phyloP scores from a whole-genome alignment of 2,888 invertebrate genomes.

The Troides aeacus region DNA sequence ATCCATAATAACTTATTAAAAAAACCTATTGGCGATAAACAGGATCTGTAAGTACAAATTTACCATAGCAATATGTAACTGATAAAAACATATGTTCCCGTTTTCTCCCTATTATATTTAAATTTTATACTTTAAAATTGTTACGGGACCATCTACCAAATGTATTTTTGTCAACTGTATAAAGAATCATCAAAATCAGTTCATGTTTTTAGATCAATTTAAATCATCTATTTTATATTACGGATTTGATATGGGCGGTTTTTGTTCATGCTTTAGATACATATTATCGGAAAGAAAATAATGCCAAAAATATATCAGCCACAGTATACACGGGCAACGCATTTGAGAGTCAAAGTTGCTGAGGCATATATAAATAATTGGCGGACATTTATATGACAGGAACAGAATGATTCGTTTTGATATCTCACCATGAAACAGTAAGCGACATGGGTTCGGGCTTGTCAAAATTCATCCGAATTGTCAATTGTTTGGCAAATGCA shows the following conservation, averaged over 20 bases:
- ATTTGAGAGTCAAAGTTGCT: conserved; percentile 35
- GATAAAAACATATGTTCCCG: too few species aligned
- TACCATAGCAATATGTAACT: too few species aligned
- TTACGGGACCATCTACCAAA: too few species aligned
- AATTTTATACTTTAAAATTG: too few species aligned
- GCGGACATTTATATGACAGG: conserved; percentile 32
- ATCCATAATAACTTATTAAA: too few species aligned
- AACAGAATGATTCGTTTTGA: conserved; percentile 35
- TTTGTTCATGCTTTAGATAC: background rate
- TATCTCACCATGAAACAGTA: conserved; percentile 1
- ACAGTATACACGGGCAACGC: conserved; percentile 16
- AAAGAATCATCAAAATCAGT: background rate
- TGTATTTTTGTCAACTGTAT: background rate
- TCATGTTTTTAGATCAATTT: background rate
- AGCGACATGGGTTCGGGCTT: background rate
- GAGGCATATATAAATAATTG: conserved; percentile 34
- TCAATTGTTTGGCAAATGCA: background rate
- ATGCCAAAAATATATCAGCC: conserved; percentile 5
- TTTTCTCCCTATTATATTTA: too few species aligned
- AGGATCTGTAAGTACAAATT: too few species aligned
- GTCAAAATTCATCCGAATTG: conserved; percentile 13
- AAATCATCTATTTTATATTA: background rate
- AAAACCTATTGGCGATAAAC: too few species aligned
- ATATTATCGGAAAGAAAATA: background rate
- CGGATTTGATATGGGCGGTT: background rate